Percentiles rank a stretch among this genome's conserved stretches.
These are phyloP conservation scores for Lithophane socia DNA, from an alignment of 2,888 invertebrate genomes.

Conservation along the genomic window DNA sequence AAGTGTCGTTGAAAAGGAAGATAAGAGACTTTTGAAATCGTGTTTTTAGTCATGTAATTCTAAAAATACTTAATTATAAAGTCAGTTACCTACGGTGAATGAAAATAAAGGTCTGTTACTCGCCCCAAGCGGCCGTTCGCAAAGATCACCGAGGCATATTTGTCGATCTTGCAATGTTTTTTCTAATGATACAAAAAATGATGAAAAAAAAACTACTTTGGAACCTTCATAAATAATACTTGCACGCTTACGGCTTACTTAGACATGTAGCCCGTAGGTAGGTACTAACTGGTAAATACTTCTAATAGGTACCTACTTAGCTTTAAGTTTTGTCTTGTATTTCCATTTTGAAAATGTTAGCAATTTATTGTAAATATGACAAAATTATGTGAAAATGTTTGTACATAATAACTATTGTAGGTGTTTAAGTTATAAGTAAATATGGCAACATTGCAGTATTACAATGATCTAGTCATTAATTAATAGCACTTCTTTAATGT, in stretches of 20 bases:
- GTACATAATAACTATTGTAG: slow-evolving; percentile 54
- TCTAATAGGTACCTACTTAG: slow-evolving; percentile 7
- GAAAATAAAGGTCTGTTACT: neutral
- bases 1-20: slow-evolving; percentile 1
- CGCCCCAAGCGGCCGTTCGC: neutral
- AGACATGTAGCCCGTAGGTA: neutral
- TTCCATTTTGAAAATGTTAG: slow-evolving; percentile 8
- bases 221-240: neutral
- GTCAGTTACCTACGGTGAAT: neutral
- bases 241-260: neutral
- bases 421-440: slow-evolving; percentile 31
- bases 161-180: neutral
- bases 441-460: slow-evolving; percentile 59
- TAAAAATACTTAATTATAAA: neutral
- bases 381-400: slow-evolving; percentile 58
- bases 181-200: neutral
- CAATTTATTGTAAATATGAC: slow-evolving; percentile 59
- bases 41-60: slow-evolving; percentile 17
- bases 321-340: slow-evolving; percentile 1
- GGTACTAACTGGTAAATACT: neutral
- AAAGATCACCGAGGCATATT: neutral
- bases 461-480: slow-evolving; percentile 61
- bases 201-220: neutral
- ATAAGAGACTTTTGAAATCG: slow-evolving; percentile 15
- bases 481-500: slow-evolving; percentile 27